Evolutionary conservation across 37 sponge, comb jelly and placozoan genomes (phyloP), one percentile per base, ranked within the genome.

Genomic region (Crambe crambe): DNA sequence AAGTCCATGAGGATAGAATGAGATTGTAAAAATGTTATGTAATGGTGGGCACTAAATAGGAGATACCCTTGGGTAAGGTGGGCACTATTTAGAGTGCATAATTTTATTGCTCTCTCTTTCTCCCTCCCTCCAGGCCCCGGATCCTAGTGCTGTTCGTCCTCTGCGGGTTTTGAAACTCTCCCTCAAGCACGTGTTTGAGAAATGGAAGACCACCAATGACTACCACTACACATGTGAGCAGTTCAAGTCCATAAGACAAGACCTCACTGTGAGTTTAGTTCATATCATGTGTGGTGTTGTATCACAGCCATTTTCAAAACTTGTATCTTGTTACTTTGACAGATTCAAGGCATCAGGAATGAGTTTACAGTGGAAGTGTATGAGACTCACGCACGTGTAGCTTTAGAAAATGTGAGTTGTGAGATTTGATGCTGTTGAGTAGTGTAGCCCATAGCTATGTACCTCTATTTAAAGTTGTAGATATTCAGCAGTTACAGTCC

Each of bases 161-260:
- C 68, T 82, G 34, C 74, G 43, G 1, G 75, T 98, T 35, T 75
- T 98, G 26, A 77, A 74, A 37, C 72, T 72, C 29, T 89, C 99
- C 18, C 67, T 96, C 63, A 64, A 72, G 42, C 84, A 81, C 31
- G 87, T 96, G 38, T 73, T 70, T 80, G 70, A 44, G 41, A 83
- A 75, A 74, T 94, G 97, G 93, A 65, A 79, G 54, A 62, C 62
- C 31, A 84, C 74, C 61, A 74, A 60, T 9, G 88, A 94, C 78
- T 98, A 98, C 77, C 70, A 74, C 9, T 94, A 86, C 47, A 75
- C 72, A 1, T 98, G 99, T 73, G 99, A 98, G 42, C 99, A 98
- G 89, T 78, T 98, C 60, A 98, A 98, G 84, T 94, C 97, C 18
- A 96, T 98, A 40, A 42, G 99, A 77, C 99, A 98, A 69, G 99